Base-by-base conservation (phyloP, 2,888 invertebrate genomes). In the Gymnoscelis rufifasciata region DNA sequence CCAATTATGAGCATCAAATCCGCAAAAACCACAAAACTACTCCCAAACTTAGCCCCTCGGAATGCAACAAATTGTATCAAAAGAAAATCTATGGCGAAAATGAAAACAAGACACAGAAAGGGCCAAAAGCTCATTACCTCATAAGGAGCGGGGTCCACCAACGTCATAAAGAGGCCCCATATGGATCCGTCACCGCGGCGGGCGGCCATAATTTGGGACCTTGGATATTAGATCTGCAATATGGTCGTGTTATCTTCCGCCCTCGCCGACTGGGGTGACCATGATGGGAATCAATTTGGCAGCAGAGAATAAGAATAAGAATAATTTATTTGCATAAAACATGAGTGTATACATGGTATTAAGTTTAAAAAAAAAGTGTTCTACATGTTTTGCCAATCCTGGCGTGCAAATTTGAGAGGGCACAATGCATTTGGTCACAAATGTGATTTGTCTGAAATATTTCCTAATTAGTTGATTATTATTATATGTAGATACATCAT, bases 141-240 rank as follows among this genome's bases (percentile, higher is more conserved):
- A 66, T 63, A 68, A 66, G 57, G 12, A 44, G 56, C 51, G 57
- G 61, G 57, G 62, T 61, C 43, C 50, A 52, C 48, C 58, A 55
- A 66, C 64, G 70, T 71, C 75, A 71, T 74, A 72, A 73, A 71
- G 62, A 54, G 44, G 56, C 59, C 67, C 71, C 75, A 68, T 65
- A 71, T 65, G 75, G 70, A 74, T 71, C 69, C 66, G 66, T 71
- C 71, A 66, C 59, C 56, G 53, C 56, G 59, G 61, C 62, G 54
- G 71, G 61, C 54, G 65, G 63, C 58, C 64, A 72, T 70, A 72
- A 74, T 75, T 75, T 73, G 65, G 67, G 70, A 65, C 70, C 66
- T 57, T 60, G 63, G 77, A 81, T 83, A 83, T 83, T 82, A 80
- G 71, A 80, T 81, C 81, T 80, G 80, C 79, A 82, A 84, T 83